Conservation (phyloP, 2,888 invertebrate genomes). For the Xestobium rufovillosum region DNA sequence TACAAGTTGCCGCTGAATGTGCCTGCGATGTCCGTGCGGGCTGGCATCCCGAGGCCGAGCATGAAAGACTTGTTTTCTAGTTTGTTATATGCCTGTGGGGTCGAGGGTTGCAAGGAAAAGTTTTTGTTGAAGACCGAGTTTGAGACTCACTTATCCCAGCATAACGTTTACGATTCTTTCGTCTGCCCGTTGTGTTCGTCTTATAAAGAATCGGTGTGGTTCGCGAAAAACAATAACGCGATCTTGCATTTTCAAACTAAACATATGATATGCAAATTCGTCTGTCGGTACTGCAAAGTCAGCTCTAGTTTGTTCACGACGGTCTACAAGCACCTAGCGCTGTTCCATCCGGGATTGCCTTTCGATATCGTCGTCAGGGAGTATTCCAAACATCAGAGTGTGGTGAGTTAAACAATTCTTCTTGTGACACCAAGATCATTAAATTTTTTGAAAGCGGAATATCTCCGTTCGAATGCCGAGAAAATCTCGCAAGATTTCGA, state of each 20-base stretch:
- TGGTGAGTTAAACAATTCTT: no score
- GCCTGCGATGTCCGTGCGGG: slow-evolving; percentile 20
- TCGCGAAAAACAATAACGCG: neutral
- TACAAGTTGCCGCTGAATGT: slow-evolving; percentile 30
- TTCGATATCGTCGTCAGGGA: slow-evolving; percentile 37
- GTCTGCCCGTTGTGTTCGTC: neutral
- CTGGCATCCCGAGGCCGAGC: neutral
- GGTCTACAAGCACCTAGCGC: slow-evolving; percentile 45
- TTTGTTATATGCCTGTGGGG: neutral
- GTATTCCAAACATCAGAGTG: no score
- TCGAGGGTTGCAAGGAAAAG: slow-evolving; percentile 25
- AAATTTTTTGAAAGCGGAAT: no score
- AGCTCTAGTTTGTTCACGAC: slow-evolving; percentile 38
- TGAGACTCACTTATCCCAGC: no score
- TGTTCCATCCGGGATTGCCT: slow-evolving; percentile 39
- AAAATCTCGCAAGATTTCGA: no score
- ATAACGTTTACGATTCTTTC: no score
- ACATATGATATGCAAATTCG: slow-evolving; percentile 43
- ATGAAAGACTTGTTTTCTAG: slow-evolving; percentile 1
- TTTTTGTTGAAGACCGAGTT: slow-evolving; percentile 29
- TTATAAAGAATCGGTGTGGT: neutral
- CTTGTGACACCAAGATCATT: no score
- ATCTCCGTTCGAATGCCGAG: no score
- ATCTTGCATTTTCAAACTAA: neutral
- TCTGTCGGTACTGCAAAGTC: slow-evolving; percentile 46